These are phyloP conservation scores for Xylota sylvarum DNA, from an alignment of 2,888 invertebrate genomes.

Conservation along the genomic window DNA sequence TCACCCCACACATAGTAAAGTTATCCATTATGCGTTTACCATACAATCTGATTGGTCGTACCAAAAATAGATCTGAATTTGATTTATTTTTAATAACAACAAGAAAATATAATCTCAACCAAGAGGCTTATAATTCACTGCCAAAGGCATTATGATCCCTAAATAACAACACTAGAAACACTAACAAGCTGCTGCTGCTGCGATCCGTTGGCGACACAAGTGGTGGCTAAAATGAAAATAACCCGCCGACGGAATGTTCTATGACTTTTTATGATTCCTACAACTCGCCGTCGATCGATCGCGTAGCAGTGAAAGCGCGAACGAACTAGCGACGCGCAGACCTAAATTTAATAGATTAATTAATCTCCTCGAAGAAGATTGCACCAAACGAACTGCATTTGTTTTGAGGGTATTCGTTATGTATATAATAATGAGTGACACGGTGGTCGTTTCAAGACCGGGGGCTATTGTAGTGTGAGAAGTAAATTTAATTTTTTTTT, in stretches of 20 bases:
- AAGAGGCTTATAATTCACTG: constrained; percentile 68
- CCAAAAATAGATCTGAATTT: constrained; percentile 67
- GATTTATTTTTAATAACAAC: constrained; percentile 66
- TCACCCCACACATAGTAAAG: constrained; percentile 57
- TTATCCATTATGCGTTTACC: constrained; percentile 51
- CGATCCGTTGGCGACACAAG: constrained; percentile 69
- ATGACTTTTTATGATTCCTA: constrained; percentile 35
- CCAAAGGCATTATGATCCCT: constrained; percentile 65
- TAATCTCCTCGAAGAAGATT: constrained; percentile 55
- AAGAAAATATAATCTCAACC: constrained; percentile 29
- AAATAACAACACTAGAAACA: constrained; percentile 23
- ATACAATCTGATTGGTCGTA: constrained; percentile 45
- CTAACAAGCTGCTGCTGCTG: constrained; percentile 46
- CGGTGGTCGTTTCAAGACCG: constrained; percentile 38
- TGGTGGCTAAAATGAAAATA: constrained; percentile 65
- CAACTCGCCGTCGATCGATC: constrained; percentile 38
- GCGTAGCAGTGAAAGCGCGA: constrained; percentile 20
- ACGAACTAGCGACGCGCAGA: constrained; percentile 19
- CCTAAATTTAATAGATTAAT: constrained; percentile 61
- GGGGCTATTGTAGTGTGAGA: constrained; percentile 32
- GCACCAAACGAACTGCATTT: constrained; percentile 57
- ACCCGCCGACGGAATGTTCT: constrained; percentile 37
- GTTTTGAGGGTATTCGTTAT: constrained; percentile 31
- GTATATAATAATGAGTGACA: constrained; percentile 22
- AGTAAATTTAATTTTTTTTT: constrained; percentile 23